Evolutionary conservation across 2,888 invertebrate species (phyloP), one percentile per base, ranked within the genome.

Genomic region (Tupiocoris notatus): DNA sequence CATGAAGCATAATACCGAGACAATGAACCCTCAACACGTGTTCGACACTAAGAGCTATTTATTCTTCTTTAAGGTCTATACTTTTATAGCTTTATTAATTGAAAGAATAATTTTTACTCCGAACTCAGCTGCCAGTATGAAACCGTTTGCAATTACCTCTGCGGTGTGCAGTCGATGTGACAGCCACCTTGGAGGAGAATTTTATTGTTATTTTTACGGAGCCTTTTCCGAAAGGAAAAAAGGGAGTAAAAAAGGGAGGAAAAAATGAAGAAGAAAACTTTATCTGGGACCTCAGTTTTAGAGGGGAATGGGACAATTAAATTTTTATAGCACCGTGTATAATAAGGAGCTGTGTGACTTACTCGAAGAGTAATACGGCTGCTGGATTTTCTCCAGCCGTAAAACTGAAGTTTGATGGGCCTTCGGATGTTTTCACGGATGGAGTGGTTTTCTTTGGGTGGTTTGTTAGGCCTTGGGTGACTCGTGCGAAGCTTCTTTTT

Each of bases 311-410:
- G 74, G 75, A 59, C 75, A 75, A 75, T 75, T 75, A 75, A 75
- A 75, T 75, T 65, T 75, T 75, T 75, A 66, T 59, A 24, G 24
- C 75, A 12, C 66, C 54, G 66, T 66, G 75, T 57, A 75, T 75
- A 75, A 75, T 75, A 75, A 75, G 75, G 75, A 66, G 54, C 25
- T 58, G 66, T 75, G 75, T 75, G 75, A 75, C 75, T 75, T 75
- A 75, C 66, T 75, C 63, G n/a, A 17, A 12, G 66, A 58, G 75
- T 66, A 66, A 75, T 66, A 66, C 75, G 65, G 66, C 65, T 39
- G 6, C 39, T 59, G 75, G 75, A 75, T 75, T 75, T 75, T 62
- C 70, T 62, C 62, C 22, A 39, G 62, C 63, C 61, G 73, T 73
- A 73, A 73, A 73, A 73, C 62, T 63, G 39, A 58, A 70, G 70